Base-by-base conservation (phyloP, 2,888 invertebrate genomes). In the Neuroscelio doddi region DNA sequence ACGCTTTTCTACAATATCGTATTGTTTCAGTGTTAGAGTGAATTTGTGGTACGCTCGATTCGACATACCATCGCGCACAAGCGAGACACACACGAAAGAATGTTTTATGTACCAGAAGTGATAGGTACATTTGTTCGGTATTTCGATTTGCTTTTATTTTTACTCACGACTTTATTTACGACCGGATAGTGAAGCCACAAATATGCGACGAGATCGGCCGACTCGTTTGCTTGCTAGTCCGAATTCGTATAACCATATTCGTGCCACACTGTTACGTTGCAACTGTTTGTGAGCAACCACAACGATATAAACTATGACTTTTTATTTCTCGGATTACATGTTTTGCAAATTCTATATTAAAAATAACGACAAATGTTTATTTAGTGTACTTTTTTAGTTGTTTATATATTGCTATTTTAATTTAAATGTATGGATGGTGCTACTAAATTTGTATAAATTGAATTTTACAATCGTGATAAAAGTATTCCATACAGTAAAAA, bases 81-180 rank as follows among this genome's bases (percentile, higher is more conserved):
- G 32, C 50, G 53, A 15, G 58, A 39, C 49, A 46, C 52, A 64
- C 51, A 52, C 46, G 62, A 62, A 68, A 71, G 71, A 73, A 68
- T 69, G 76, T 75, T 83, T 83, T 84, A 83, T 84, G 83, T 82
- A 81, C 78, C 82, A 82, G 81, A 83, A 84, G 79, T 80, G 82
- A 84, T 82, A 78, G 78, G 73, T 79, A 78, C 80, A 77, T 82
- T 83, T 80, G 80, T 82, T 82, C 80, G 80, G 80, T 82, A 80
- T 80, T 81, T 80, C 78, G 76, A 72, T 74, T 73, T 79, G 75
- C 80, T 80, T 79, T 81, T 80, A 77, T 83, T 81, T 81, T 79
- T 73, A 74, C 71, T 65, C 72, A 68, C 66, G 73, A 78, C 78
- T 83, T 82, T 83, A 82, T 83, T 83, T 83, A 82, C 80, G 80